phyloP scores from a whole-genome alignment of 2,113 vertebrate species.

The Bubalus kerabau region DNA sequence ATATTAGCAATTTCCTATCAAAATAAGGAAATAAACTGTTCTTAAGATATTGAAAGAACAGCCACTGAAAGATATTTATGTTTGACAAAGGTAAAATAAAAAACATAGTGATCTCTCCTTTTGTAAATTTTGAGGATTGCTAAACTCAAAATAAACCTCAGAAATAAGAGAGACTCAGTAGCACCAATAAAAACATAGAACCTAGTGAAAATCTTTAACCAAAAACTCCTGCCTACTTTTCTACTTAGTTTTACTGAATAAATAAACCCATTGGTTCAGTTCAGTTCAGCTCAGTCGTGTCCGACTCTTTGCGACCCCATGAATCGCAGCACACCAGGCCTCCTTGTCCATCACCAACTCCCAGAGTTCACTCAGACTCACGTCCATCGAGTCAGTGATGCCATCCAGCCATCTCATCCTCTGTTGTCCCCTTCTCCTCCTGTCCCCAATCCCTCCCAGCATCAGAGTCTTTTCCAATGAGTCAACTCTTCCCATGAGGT shows the following conservation, averaged over 20 bases:
- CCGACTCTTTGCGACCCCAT: neutral
- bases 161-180: neutral
- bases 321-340: neutral
- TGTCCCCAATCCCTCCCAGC: neutral
- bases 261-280: neutral
- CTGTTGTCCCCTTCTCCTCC: neutral
- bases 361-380: neutral
- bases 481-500: neutral
- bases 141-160: neutral
- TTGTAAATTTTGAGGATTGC: neutral
- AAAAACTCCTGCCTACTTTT: neutral
- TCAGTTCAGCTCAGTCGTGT: neutral
- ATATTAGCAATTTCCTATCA: neutral
- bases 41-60: neutral
- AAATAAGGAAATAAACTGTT: neutral
- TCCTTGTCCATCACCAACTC: neutral
- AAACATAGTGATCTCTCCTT: neutral
- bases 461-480: neutral
- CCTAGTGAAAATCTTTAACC: neutral
- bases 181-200: neutral
- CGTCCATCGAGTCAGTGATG: neutral
- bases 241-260: neutral
- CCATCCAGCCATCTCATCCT: neutral
- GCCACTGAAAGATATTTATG: neutral
- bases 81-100: neutral